Percentiles rank a stretch among this genome's conserved stretches.
phyloP scores from a whole-genome alignment of 2,113 vertebrate species.

The Hemicordylus capensis region DNA sequence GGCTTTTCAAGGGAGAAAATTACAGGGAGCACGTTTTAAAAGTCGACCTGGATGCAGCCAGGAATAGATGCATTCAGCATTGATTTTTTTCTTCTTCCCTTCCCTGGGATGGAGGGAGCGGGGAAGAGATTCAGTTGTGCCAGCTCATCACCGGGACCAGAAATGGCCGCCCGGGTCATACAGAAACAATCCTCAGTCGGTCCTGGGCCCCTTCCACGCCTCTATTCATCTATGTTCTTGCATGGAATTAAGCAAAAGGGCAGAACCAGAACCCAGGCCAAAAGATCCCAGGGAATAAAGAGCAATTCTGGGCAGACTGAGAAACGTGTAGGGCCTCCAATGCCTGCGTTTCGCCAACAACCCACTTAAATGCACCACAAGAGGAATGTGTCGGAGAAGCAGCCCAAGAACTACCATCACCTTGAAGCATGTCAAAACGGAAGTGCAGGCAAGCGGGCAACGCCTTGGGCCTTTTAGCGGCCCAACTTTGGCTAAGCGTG shows the following conservation, averaged over 20 bases:
- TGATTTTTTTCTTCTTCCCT: slow-evolving; percentile 30
- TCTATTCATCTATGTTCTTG: too few species aligned
- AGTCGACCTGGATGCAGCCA: slow-evolving; percentile 30
- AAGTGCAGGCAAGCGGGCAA: not conserved
- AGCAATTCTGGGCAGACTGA: not conserved
- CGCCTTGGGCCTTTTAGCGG: not conserved
- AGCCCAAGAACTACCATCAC: too few species aligned
- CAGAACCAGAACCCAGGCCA: too few species aligned
- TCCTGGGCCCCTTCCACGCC: slow-evolving; percentile 47
- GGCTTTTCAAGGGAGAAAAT: slow-evolving; percentile 58
- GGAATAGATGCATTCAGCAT: slow-evolving; percentile 52
- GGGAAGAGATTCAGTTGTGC: slow-evolving; percentile 51
- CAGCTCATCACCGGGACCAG: not conserved
- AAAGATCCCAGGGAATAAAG: not conserved
- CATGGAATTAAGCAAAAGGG: too few species aligned
- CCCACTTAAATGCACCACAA: too few species aligned
- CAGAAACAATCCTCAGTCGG: not conserved
- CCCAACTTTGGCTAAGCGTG: not conserved
- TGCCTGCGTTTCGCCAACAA: too few species aligned
- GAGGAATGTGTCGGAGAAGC: too few species aligned
- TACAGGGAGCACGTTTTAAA: slow-evolving; percentile 52
- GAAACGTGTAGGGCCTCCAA: too few species aligned
- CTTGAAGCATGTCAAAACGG: not conserved
- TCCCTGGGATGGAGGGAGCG: slow-evolving; percentile 39
- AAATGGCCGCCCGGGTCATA: slow-evolving; percentile 5